phyloP scores from a whole-genome alignment of 2,113 vertebrate species.

The Todiramphus saurophagus region DNA sequence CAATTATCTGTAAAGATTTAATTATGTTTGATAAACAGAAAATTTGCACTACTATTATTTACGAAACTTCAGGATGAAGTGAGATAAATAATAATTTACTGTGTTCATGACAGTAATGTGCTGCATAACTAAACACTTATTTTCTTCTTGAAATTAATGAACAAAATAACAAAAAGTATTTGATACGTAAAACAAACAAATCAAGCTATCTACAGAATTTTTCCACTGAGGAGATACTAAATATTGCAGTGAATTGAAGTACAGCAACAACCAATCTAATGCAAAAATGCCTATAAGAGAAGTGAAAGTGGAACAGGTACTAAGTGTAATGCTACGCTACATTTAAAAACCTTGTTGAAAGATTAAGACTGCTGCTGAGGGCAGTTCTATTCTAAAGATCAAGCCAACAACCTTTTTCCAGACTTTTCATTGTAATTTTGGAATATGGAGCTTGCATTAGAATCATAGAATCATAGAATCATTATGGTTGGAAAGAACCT shows the following conservation, averaged over 20 bases:
- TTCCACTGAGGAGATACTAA: background rate
- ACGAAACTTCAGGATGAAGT: background rate
- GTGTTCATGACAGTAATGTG: background rate
- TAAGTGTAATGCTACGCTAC: background rate
- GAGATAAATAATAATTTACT: background rate
- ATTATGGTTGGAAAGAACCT: too few species aligned
- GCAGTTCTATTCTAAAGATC: background rate
- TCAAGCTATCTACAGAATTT: background rate
- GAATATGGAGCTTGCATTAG: background rate
- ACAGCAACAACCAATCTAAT: background rate
- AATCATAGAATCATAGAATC: too few species aligned
- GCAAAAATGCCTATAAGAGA: background rate
- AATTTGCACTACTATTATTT: background rate
- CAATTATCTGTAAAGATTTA: background rate
- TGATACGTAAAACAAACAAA: background rate
- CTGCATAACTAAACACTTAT: background rate
- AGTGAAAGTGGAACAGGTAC: background rate
- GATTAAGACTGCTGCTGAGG: background rate
- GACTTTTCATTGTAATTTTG: background rate
- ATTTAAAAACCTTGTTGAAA: background rate
- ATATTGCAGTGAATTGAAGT: background rate
- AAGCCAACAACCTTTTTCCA: background rate
- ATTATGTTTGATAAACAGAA: conserved; percentile 14
- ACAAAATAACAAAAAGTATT: background rate
- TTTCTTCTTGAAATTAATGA: background rate